Evolutionary conservation across 2,797 vertebrate species (phyloP).

Genomic region (Hemitrygon akajei): DNA sequence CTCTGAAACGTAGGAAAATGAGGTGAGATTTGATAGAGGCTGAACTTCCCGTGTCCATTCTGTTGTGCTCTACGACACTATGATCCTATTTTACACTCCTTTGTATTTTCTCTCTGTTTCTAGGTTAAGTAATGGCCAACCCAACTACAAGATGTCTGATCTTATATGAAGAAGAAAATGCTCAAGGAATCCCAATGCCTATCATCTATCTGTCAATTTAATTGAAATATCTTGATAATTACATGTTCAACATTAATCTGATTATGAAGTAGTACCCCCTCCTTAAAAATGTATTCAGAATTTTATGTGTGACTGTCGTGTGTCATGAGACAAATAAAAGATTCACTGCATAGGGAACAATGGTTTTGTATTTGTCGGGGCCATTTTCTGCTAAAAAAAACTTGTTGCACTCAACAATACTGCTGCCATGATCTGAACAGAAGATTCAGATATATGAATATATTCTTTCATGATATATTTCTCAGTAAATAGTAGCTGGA

Average conservation of each 20-base stretch:
- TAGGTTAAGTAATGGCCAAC: neutral
- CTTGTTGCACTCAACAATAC: neutral
- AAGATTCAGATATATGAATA: too few relatives aligned
- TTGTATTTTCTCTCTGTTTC: neutral
- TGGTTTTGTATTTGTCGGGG: neutral
- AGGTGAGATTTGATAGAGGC: too few relatives aligned
- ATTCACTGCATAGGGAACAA: neutral
- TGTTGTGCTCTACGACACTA: too few relatives aligned
- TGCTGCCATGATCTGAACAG: neutral
- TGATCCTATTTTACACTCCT: too few relatives aligned
- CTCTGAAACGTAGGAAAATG: too few relatives aligned
- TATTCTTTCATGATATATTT: neutral
- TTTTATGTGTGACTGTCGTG: neutral
- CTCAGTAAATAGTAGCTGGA: neutral
- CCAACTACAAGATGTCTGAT: neutral
- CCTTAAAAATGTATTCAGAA: neutral
- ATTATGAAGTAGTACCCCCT: neutral
- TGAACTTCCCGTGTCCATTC: too few relatives aligned
- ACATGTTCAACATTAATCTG: neutral
- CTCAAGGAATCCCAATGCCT: neutral
- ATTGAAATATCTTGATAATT: neutral
- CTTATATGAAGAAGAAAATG: neutral
- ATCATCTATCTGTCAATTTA: neutral
- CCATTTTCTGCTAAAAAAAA: slow-evolving; percentile 1
- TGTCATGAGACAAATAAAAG: neutral